Evolutionary conservation across 2,888 invertebrate genomes (phyloP), one percentile per base, ranked within the genome.

Genomic region (Phymatocera aterrima): DNA sequence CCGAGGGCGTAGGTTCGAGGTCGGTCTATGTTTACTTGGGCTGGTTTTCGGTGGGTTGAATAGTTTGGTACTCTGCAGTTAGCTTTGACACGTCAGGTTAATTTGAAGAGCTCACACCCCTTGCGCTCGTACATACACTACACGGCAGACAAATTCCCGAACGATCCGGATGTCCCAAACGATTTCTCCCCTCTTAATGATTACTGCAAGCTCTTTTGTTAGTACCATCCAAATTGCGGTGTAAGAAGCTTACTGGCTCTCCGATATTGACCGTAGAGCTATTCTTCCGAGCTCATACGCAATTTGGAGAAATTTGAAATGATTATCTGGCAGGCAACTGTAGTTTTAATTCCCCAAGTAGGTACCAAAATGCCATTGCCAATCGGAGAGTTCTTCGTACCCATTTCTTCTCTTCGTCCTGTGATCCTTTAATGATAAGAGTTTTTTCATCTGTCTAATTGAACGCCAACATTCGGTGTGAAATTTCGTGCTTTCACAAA

Each of bases 71-170:
- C 24, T 28, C n/a, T n/a, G n/a, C 24, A 40, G 65, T 68, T 68
- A 68, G 43, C 43, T 68, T 68, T 68, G 68, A 68, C 68, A 24
- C 68, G 24, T 68, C 28, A 4, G 24, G 46, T 28, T 68, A 68
- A 68, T 68, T 68, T 68, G 12, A 46, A 68, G 46, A 24, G 28
- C 46, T 43, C 28, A 46, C 40, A 37, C 34, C 37, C 61, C n/a
- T n/a, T 8, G 0, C 51, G n/a, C 15, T 3, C 18, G 51, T 12
- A 40, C 4, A 34, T 64, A 64, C 34, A 37, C 64, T 24, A 2
- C 18, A n/a, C 5, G n/a, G 0, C 18, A 2, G 28, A 60, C 54
- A 24, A 24, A 46, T 28, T 68, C 15, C 43, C 43, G 21, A 68
- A 68, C 43, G 43, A 68, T 43, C 65, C 65, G 37, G 37, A 68